Evolutionary conservation across 2,113 vertebrate genomes (phyloP).

Genomic region (Ictalurus furcatus): DNA sequence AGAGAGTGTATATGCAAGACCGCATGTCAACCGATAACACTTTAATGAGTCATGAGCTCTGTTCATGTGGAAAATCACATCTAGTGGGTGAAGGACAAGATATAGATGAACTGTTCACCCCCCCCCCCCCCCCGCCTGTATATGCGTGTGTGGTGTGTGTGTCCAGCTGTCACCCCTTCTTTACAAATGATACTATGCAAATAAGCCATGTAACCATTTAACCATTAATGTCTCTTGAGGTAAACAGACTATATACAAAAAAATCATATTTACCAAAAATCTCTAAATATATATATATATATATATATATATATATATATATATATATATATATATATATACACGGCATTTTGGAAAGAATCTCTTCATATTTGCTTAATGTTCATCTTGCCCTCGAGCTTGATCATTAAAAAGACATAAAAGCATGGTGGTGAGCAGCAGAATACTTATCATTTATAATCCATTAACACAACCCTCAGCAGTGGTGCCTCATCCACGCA

Average conservation of each 20-base stretch:
- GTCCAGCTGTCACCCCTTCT: neutral
- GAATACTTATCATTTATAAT: conserved; percentile 55
- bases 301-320: no score
- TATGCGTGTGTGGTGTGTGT: neutral
- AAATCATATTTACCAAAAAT: neutral
- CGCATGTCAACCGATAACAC: neutral
- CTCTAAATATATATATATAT: neutral
- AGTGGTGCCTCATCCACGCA: conserved; percentile 23
- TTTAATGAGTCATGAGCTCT: conserved; percentile 22
- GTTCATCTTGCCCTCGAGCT: conserved; percentile 12
- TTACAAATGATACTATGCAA: neutral
- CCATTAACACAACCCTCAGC: conserved; percentile 58
- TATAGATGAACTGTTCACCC: neutral
- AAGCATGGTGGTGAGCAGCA: conserved; percentile 37
- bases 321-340: no score
- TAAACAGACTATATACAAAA: neutral
- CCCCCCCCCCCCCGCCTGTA: neutral
- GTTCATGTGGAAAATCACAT: conserved; percentile 59
- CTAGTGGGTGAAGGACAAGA: conserved; percentile 26
- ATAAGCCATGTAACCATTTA: neutral
- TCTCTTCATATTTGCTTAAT: neutral
- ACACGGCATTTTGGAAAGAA: neutral
- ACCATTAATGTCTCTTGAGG: neutral
- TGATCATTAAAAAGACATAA: conserved; percentile 6
- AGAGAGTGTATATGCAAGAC: neutral